These are phyloP conservation scores for Dipodomys stephensi DNA, from an alignment of 2,113 vertebrate genomes.

Conservation along the genomic window DNA sequence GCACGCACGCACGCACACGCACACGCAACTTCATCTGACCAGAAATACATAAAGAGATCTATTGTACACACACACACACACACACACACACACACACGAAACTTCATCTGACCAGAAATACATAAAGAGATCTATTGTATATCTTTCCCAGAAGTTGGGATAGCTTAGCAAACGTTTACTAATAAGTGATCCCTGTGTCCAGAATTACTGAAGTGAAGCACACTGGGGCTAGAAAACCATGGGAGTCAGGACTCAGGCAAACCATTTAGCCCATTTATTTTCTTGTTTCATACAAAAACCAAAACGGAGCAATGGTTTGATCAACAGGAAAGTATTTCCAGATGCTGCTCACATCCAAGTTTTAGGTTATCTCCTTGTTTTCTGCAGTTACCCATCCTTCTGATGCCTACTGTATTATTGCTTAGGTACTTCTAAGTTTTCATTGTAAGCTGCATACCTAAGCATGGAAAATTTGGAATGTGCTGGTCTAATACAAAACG, in stretches of 20 bases:
- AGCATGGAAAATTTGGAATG: background rate
- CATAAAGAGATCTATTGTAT: background rate
- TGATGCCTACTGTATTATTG: background rate
- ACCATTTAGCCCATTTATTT: background rate
- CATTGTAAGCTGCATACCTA: background rate
- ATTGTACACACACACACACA: background rate
- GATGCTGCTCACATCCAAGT: background rate
- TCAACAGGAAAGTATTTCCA: background rate
- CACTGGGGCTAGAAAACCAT: background rate
- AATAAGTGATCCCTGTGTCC: background rate
- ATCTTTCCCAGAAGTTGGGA: background rate
- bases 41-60: background rate
- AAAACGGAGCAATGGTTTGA: rapidly evolving
- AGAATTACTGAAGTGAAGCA: background rate
- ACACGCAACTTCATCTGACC: background rate
- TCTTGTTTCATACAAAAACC: background rate
- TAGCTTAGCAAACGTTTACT: background rate
- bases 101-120: background rate
- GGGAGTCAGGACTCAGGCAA: background rate
- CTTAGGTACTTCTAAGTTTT: background rate
- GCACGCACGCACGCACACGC: too few species aligned
- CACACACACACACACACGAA: too few species aligned
- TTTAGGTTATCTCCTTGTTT: background rate
- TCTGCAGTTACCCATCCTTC: background rate
- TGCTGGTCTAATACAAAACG: background rate